phyloP scores from a whole-genome alignment of 2,113 vertebrate genomes.

The Cairina moschata region DNA sequence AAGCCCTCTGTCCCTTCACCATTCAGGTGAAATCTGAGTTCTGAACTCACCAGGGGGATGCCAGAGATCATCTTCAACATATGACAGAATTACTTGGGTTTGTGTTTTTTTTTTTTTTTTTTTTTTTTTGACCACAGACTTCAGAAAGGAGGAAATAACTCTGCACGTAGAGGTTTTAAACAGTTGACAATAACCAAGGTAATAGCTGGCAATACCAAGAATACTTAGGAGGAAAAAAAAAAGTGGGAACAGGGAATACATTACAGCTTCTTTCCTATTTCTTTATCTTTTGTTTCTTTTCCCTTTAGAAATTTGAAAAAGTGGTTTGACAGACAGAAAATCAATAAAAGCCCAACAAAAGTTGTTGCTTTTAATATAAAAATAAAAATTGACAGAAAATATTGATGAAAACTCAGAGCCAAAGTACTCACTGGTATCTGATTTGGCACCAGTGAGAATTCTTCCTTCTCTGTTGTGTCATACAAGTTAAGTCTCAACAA shows the following conservation, averaged over 20 bases:
- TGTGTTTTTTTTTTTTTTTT: background rate
- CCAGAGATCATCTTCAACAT: background rate
- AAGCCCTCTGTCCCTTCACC: background rate
- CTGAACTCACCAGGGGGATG: background rate
- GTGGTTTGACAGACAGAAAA: background rate
- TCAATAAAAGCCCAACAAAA: slow-evolving; percentile 14
- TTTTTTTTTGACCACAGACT: background rate
- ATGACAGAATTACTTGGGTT: background rate
- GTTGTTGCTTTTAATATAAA: background rate
- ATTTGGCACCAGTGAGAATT: background rate
- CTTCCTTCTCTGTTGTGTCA: background rate
- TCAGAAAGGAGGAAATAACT: background rate
- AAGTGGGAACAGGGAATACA: background rate
- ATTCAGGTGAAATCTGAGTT: background rate
- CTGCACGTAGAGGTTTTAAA: background rate
- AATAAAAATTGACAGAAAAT: slow-evolving; percentile 20
- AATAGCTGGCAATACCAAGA: background rate
- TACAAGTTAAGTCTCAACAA: background rate
- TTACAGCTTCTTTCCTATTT: background rate
- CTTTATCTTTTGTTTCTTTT: background rate
- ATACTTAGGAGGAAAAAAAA: background rate
- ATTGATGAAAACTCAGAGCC: background rate
- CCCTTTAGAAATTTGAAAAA: slow-evolving; percentile 3
- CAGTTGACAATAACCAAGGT: background rate
- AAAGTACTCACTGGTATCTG: background rate